Evolutionary conservation across 2,113 vertebrate genomes (phyloP).

Genomic region (Etheostoma spectabile): DNA sequence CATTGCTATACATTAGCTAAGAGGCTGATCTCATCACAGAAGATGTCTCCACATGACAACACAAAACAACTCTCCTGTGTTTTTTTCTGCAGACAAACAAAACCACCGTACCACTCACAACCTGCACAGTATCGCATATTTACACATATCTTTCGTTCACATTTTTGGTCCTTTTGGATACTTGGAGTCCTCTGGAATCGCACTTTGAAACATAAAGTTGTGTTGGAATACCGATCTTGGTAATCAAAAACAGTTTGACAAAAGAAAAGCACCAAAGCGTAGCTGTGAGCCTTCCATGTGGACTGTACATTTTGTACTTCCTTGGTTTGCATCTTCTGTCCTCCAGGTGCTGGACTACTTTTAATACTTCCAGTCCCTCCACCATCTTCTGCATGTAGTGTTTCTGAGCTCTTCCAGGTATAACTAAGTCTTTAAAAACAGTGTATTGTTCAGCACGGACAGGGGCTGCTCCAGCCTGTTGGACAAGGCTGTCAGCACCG

Average conservation of each 20-base stretch:
- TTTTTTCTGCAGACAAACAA: background rate
- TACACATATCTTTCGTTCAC: background rate
- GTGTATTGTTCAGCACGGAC: constrained; percentile 59
- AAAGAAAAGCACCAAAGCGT: background rate
- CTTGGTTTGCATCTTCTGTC: background rate
- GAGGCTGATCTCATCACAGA: constrained; percentile 28
- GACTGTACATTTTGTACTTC: background rate
- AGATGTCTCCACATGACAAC: background rate
- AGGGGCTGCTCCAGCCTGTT: constrained; percentile 91
- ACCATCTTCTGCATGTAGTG: background rate
- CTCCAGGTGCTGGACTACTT: background rate
- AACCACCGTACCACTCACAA: background rate
- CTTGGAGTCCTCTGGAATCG: background rate
- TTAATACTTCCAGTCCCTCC: background rate
- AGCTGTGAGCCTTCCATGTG: no score
- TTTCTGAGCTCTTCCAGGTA: background rate
- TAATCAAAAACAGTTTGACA: background rate
- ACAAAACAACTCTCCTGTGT: constrained; percentile 3
- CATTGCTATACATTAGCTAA: constrained; percentile 1
- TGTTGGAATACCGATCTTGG: background rate
- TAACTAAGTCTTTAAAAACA: background rate
- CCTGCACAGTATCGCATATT: background rate
- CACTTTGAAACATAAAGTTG: background rate
- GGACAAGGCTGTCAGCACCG: constrained; percentile 92
- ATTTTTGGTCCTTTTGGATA: background rate